Evolutionary conservation across 2,113 vertebrate species (phyloP), one percentile per base, ranked within the genome.

Genomic region (Myotis yumanensis): DNA sequence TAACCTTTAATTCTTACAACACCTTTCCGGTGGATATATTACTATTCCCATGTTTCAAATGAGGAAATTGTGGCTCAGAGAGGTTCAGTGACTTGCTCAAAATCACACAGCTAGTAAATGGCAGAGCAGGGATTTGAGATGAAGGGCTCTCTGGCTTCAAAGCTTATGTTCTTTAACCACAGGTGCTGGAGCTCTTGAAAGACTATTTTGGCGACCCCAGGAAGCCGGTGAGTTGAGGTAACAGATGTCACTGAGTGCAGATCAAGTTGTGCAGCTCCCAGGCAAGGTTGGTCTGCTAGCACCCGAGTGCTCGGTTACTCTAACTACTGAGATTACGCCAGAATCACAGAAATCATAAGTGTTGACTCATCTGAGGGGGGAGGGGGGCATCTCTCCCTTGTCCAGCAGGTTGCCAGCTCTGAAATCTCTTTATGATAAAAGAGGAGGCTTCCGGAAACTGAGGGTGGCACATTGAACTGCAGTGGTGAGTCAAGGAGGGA

Each of bases 61-160:
- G 46, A 79, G 54, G 40, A 87, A 71, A 92, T 9, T 69, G 35
- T 68, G 54, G 66, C 37, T 84, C 88, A 79, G 77, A 59, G 62
- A 83, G 37, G 46, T 35, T 85, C 30, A 28, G 30, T n/a, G 77
- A 77, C 32, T 89, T 79, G 79, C 84, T 80, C 71, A 87, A 68
- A 95, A 79, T 68, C 86, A 90, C 62, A 52, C 35, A 95, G 32
- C 71, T 28, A 25, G 54, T 52, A 82, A 87, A 51, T 46, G 30
- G 71, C 11, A 59, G 71, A 51, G 22, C 11, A 88, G 32, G 23
- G 32, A 91, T 40, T 48, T 57, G 59, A 90, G 48, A 84, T 79
- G 20, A 79, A 87, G 82, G 43, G 18, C n/a, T 82, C 57, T 77
- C 48, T 86, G 68, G 73, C n/a, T 81, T 86, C 25, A 69, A 80